Evolutionary conservation across 1,140 invertebrate genomes (phyloP), one percentile per base, ranked within the genome.

Genomic region (Drosophila sproati): DNA sequence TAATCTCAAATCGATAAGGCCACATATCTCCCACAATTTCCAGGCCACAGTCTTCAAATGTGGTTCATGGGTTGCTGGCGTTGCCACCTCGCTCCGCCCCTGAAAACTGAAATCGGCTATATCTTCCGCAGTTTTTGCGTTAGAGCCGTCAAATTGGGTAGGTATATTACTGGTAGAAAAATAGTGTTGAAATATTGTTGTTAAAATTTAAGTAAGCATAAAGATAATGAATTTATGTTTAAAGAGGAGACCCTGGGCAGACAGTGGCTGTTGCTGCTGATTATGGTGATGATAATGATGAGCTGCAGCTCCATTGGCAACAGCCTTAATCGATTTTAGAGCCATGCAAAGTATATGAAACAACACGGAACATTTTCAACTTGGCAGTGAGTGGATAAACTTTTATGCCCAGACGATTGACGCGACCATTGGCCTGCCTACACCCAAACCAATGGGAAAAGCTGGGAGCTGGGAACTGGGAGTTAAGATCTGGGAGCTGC

Each of bases 371-470:
- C 68, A 56, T 41, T 72, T 50, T 32, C 62, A 43, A 72, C 41
- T 66, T 57, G 31, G 29, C 34, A 34, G 29, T 12, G 41, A 61
- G 56, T 56, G 50, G 60, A 72, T 48, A 37, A 56, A 59, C 45
- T 66, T 66, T 52, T 66, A 31, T 52, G 47, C 45, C 52, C 62
- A 67, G 70, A 59, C 62, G 54, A 66, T 72, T 57, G 69, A 51
- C 54, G 47, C 54, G 61, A 41, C 37, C 12, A 43, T 48, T 34
- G 61, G 41, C 12, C 10, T 3, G 47, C 10, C 6, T 7, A 6
- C 50, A 12, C 28, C 7, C 12, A 29, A 10, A 32, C 8, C 34
- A 4, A 20, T 20, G 20, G 10, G 39, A 8, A 37, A 20, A 20
- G 20, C 5, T 37, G 3, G 10, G 4, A 43, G n/a, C 39, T 43